phyloP scores from a whole-genome alignment of 2,888 invertebrate species.

The Drosophila acutilabella region DNA sequence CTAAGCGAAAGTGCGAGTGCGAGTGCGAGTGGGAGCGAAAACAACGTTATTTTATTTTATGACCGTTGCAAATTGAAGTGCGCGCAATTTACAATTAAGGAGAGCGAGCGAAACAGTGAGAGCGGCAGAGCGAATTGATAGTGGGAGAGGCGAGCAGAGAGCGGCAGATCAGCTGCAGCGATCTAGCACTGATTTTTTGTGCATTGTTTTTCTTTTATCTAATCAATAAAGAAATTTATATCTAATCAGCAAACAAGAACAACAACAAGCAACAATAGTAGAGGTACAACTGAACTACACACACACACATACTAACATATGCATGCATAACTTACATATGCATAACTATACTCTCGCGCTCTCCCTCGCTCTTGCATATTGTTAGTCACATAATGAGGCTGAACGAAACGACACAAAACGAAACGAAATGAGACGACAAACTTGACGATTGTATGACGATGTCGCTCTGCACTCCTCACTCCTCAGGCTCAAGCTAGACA shows the following conservation, averaged over 20 bases:
- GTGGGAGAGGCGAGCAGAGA: neutral
- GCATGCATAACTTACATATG: neutral
- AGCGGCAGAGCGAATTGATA: neutral
- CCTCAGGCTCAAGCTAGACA: neutral
- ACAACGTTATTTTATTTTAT: constrained; percentile 51
- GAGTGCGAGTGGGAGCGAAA: constrained; percentile 9
- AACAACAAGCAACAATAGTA: constrained; percentile 42
- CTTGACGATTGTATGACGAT: constrained; percentile 50
- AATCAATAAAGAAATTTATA: constrained; percentile 82
- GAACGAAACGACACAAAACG: constrained; percentile 43
- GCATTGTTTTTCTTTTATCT: constrained; percentile 66
- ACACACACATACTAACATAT: constrained; percentile 13
- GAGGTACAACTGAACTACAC: constrained; percentile 11
- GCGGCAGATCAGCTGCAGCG: constrained; percentile 20
- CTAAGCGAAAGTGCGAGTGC: neutral
- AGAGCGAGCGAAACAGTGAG: neutral
- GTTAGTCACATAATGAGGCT: constrained; percentile 70
- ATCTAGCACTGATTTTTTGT: constrained; percentile 56
- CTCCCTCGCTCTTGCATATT: constrained; percentile 44
- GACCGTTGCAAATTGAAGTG: constrained; percentile 71
- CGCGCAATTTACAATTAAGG: constrained; percentile 69
- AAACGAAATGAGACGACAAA: constrained; percentile 33
- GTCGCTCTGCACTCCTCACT: neutral
- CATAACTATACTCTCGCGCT: constrained; percentile 10
- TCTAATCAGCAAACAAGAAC: constrained; percentile 73